Percentiles rank a stretch among this genome's conserved stretches.
Evolutionary conservation across 2,797 vertebrate genomes (phyloP).

Genomic region (Trichosurus vulpecula): DNA sequence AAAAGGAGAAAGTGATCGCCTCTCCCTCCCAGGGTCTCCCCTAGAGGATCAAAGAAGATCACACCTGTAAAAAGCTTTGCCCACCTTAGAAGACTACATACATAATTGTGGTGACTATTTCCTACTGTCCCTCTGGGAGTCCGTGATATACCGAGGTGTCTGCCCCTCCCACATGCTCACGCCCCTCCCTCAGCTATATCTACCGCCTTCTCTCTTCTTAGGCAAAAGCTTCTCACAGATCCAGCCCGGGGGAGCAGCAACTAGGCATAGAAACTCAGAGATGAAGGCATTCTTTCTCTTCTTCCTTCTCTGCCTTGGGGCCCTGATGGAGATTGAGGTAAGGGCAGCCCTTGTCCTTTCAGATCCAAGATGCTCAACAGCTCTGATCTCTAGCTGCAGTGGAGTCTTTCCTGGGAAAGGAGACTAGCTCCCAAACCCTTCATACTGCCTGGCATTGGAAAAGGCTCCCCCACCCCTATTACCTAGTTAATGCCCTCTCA

Average conservation of each 20-base stretch:
- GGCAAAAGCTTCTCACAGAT: not conserved
- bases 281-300: not conserved
- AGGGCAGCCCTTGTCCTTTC: not conserved
- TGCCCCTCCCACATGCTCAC: not conserved
- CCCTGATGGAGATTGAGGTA: not conserved
- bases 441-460: not conserved
- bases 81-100: not conserved
- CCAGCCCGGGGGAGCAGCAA: too few relatives aligned
- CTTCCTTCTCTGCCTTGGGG: not conserved
- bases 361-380: not conserved
- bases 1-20: not conserved
- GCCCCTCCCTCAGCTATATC: not conserved
- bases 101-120: not conserved
- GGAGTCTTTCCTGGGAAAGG: not conserved
- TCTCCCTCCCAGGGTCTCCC: not conserved
- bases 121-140: not conserved
- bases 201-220: not conserved
- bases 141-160: too few relatives aligned
- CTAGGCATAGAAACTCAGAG: not conserved
- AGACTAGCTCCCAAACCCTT: not conserved
- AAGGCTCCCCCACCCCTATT: not conserved
- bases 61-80: not conserved
- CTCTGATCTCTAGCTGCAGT: not conserved
- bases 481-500: not conserved
- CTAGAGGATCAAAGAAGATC: not conserved